phyloP scores from a whole-genome alignment of 2,113 vertebrate genomes.

The Notechis scutatus region DNA sequence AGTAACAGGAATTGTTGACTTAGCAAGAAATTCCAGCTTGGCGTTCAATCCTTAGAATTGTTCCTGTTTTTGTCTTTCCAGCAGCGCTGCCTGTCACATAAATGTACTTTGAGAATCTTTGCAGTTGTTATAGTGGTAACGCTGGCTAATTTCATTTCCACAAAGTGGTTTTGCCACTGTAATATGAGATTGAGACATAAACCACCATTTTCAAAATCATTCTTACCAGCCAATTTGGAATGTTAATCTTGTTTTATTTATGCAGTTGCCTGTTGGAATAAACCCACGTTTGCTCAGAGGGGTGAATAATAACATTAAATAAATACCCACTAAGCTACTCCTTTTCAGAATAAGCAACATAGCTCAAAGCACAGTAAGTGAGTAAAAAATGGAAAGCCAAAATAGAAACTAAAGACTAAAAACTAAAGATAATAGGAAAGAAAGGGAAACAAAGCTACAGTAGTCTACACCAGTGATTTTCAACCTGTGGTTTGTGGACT shows the following conservation, averaged over 20 bases:
- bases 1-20: not conserved
- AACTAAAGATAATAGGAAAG: not conserved
- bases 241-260: slow-evolving; percentile 19
- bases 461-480: no score
- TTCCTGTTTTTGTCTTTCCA: not conserved
- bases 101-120: not conserved
- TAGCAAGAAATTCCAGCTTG: slow-evolving; percentile 2
- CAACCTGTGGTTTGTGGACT: no score
- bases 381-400: not conserved
- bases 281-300: not conserved
- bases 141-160: not conserved
- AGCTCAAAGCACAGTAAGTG: not conserved
- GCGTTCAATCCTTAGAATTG: not conserved
- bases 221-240: slow-evolving; percentile 23
- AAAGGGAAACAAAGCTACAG: not conserved
- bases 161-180: slow-evolving; percentile 4
- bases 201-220: slow-evolving; percentile 1
- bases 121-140: not conserved
- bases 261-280: slow-evolving; percentile 14
- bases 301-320: not conserved
- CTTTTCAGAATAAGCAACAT: not conserved
- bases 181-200: slow-evolving; percentile 16
- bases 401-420: not conserved
- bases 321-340: not conserved
- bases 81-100: not conserved